Evolutionary conservation across 2,888 invertebrate species (phyloP).

Genomic region (Acrobasis repandana): DNA sequence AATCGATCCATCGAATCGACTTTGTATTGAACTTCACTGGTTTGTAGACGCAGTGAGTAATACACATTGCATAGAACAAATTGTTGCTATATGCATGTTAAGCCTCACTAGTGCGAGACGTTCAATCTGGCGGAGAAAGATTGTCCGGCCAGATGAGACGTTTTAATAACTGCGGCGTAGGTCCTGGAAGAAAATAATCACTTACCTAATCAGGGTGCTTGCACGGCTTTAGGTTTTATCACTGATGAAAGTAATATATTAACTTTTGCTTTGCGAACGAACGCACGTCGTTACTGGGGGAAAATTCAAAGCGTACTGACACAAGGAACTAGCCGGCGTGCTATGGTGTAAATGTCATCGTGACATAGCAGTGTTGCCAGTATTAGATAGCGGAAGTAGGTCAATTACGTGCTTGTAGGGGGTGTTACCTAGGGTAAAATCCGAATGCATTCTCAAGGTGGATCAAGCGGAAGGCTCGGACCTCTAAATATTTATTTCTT

Average conservation of each 20-base stretch:
- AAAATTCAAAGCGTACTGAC: constrained; percentile 3
- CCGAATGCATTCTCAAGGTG: constrained; percentile 6
- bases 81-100: too few relatives aligned
- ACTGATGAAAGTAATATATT: too few relatives aligned
- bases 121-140: neutral
- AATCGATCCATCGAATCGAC: too few relatives aligned
- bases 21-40: too few relatives aligned
- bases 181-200: neutral
- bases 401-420: constrained; percentile 1
- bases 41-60: too few relatives aligned
- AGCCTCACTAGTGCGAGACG: too few relatives aligned
- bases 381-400: neutral
- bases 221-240: too few relatives aligned
- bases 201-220: neutral
- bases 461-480: too few relatives aligned
- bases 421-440: neutral
- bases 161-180: neutral
- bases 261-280: constrained; percentile 3
- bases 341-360: neutral
- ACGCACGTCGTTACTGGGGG: neutral
- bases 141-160: neutral
- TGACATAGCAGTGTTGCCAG: constrained; percentile 1
- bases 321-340: neutral
- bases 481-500: too few relatives aligned
- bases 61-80: too few relatives aligned